These are phyloP conservation scores for Leptopilina clavipes DNA, from an alignment of 1,140 invertebrate species.

Conservation along the genomic window DNA sequence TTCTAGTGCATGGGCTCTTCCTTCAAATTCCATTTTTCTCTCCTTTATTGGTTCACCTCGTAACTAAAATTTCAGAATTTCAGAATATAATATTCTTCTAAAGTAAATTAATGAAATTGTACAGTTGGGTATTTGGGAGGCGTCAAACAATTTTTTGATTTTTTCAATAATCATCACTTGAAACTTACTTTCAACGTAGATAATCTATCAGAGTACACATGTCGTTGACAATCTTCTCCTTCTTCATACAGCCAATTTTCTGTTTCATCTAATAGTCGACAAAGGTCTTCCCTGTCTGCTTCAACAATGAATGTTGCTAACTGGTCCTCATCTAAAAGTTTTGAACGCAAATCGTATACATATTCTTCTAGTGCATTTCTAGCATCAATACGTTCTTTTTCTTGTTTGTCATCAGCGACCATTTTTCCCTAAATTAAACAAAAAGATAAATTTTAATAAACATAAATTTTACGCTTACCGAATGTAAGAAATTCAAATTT, in stretches of 20 bases:
- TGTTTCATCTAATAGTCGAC: conserved; percentile 84
- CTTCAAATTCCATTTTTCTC: conserved; percentile 85
- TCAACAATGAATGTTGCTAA: conserved; percentile 87
- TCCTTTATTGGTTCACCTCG: conserved; percentile 91
- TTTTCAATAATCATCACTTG: background rate
- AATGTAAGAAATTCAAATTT: too few relatives aligned
- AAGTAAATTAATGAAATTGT: too few relatives aligned
- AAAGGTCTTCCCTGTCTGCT: conserved; percentile 81
- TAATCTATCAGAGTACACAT: conserved; percentile 84
- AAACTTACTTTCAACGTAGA: conserved; percentile 78
- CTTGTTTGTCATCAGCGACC: conserved; percentile 90
- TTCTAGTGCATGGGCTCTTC: conserved; percentile 84
- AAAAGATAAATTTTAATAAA: too few relatives aligned
- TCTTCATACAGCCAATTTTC: conserved; percentile 98
- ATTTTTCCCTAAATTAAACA: conserved; percentile 81
- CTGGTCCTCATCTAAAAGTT: conserved; percentile 84
- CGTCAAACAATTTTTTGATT: too few relatives aligned
- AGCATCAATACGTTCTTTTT: conserved; percentile 95
- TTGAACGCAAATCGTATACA: conserved; percentile 95
- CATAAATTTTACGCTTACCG: too few relatives aligned
- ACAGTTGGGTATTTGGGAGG: too few relatives aligned
- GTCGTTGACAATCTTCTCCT: conserved; percentile 93
- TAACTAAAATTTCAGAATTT: conserved; percentile 76
- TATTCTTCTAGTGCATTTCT: conserved; percentile 99
- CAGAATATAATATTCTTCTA: too few relatives aligned